Percentiles rank a stretch among this genome's conserved stretches.
These are phyloP conservation scores for Carassius gibelio DNA, from an alignment of 2,113 vertebrate species.

Conservation along the genomic window DNA sequence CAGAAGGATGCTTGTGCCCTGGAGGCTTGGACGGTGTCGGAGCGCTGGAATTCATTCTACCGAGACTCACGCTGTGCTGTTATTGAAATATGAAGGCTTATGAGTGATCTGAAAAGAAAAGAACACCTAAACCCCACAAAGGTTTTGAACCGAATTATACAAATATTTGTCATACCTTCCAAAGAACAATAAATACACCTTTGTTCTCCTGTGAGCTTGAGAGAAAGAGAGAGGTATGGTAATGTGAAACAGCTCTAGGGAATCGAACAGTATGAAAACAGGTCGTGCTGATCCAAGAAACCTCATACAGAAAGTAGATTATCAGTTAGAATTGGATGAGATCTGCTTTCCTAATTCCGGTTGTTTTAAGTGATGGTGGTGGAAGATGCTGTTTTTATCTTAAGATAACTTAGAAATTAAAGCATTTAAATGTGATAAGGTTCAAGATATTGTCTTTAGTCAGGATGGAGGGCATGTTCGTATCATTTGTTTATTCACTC, in stretches of 20 bases:
- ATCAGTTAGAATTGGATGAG: background rate
- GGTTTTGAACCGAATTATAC: slow-evolving; percentile 39
- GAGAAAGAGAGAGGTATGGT: background rate
- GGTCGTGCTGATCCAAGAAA: slow-evolving; percentile 23
- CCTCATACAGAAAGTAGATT: slow-evolving; percentile 1
- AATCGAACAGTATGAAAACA: slow-evolving; percentile 14
- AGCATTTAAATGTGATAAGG: background rate
- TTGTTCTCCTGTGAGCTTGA: background rate
- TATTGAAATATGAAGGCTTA: slow-evolving; percentile 39
- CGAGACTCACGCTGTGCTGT: slow-evolving; percentile 30
- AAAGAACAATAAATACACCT: slow-evolving; percentile 40
- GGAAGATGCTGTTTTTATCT: background rate
- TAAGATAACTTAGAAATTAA: background rate
- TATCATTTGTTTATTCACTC: background rate
- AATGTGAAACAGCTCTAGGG: slow-evolving; percentile 39
- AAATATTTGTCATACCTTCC: slow-evolving; percentile 51
- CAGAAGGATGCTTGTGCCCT: slow-evolving; percentile 18
- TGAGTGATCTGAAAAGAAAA: slow-evolving; percentile 21
- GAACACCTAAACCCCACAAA: slow-evolving; percentile 40
- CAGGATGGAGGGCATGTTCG: background rate
- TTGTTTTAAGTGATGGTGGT: background rate
- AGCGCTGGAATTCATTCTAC: slow-evolving; percentile 16
- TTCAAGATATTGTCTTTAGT: background rate
- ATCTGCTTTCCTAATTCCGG: background rate
- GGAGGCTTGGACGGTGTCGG: slow-evolving; percentile 3